phyloP scores from a whole-genome alignment of 2,888 invertebrate genomes.

The Hemithea aestivaria region DNA sequence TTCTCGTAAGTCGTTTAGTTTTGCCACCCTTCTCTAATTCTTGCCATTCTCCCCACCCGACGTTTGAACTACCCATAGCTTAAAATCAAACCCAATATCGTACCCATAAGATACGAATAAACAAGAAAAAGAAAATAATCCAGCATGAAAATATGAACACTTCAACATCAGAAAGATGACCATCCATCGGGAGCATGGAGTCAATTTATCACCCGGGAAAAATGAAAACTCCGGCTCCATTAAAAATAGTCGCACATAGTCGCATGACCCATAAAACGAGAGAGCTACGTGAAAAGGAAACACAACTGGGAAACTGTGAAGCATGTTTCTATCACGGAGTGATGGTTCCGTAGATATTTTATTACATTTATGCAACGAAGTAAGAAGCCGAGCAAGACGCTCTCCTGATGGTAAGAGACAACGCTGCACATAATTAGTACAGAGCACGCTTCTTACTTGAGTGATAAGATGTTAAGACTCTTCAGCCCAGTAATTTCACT shows the following conservation, averaged over 20 bases:
- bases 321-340: conserved; percentile 11
- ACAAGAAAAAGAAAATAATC: conserved; percentile 30
- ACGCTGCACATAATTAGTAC: no score
- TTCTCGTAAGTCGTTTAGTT: no score
- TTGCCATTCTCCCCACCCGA: no score
- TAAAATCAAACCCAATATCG: conserved; percentile 1
- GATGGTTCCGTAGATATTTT: conserved; percentile 34
- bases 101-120: conserved; percentile 5
- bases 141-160: conserved; percentile 46
- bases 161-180: conserved; percentile 58
- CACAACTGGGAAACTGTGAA: conserved; percentile 59
- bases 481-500: no score
- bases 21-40: no score
- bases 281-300: conserved; percentile 70
- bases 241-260: conserved; percentile 78
- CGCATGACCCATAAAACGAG: conserved; percentile 78
- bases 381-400: no score
- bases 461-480: no score
- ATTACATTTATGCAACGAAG: not conserved
- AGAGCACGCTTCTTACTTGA: no score
- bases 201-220: conserved; percentile 74
- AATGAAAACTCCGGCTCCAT: conserved; percentile 73
- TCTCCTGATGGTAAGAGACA: no score
- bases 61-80: no score
- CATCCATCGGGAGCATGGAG: conserved; percentile 69